phyloP scores from a whole-genome alignment of 2,888 invertebrate species.

The Matsumyia berberina region DNA sequence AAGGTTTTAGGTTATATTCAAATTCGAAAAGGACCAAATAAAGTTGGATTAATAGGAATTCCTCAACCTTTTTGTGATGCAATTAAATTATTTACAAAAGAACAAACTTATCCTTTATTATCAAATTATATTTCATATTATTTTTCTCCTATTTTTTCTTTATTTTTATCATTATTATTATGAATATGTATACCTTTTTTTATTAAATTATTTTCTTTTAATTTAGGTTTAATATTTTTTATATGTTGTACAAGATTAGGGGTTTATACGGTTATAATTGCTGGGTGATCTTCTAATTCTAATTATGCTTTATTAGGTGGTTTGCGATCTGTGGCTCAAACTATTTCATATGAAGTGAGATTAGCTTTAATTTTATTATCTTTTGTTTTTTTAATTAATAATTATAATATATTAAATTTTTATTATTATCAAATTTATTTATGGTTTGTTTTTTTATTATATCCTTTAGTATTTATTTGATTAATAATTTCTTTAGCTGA shows the following conservation, averaged over 20 bases:
- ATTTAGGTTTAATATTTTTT: constrained; percentile 87
- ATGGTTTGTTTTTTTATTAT: constrained; percentile 86
- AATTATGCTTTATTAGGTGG: constrained; percentile 89
- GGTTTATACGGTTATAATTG: constrained; percentile 87
- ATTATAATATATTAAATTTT: constrained; percentile 86
- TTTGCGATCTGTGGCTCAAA: constrained; percentile 89
- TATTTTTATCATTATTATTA: constrained; percentile 87
- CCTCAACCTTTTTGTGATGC: constrained; percentile 90
- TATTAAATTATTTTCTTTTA: constrained; percentile 86
- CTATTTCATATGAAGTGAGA: constrained; percentile 91
- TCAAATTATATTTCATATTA: constrained; percentile 88
- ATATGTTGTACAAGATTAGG: constrained; percentile 87
- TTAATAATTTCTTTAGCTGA: constrained; percentile 88
- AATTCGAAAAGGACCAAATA: constrained; percentile 90
- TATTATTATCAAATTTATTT: constrained; percentile 85
- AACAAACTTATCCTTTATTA: constrained; percentile 86
- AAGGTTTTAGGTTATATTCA: constrained; percentile 90
- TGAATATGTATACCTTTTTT: constrained; percentile 87
- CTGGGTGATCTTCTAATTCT: constrained; percentile 90
- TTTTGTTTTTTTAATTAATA: constrained; percentile 86
- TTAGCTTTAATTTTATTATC: constrained; percentile 88
- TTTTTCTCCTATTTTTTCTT: constrained; percentile 86
- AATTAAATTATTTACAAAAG: constrained; percentile 89
- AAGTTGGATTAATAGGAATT: constrained; percentile 87
- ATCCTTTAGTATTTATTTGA: constrained; percentile 86